Conservation (phyloP, 2,888 invertebrate species). For the Gymnosoma rotundatum region DNA sequence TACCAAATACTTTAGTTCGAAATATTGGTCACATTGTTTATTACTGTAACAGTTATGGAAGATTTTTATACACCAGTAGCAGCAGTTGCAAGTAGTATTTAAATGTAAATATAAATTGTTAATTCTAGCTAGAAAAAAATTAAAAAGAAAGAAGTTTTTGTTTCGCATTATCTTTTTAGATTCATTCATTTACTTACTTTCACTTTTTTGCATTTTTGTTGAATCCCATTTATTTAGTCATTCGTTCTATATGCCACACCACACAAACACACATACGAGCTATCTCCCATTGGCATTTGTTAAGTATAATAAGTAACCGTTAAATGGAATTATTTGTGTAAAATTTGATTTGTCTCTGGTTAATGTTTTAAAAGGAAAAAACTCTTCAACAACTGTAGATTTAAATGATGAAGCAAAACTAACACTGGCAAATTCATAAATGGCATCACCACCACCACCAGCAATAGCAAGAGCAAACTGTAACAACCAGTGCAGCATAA, state of each 20-base stretch:
- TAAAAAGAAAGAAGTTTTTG: too few species aligned
- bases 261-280: neutral
- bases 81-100: constrained; percentile 18
- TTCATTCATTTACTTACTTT: constrained; percentile 37
- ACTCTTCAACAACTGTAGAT: constrained; percentile 13
- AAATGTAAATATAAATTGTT: constrained; percentile 54
- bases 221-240: constrained; percentile 29
- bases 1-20: too few species aligned
- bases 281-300: constrained; percentile 17
- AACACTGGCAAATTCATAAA: neutral
- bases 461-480: constrained; percentile 9
- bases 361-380: constrained; percentile 26
- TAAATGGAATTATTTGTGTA: constrained; percentile 69
- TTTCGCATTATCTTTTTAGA: neutral
- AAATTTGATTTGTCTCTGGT: constrained; percentile 68
- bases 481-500: constrained; percentile 49
- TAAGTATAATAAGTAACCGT: constrained; percentile 64
- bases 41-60: neutral
- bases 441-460: constrained; percentile 31
- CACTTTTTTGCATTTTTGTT: neutral
- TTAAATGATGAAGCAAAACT: constrained; percentile 17
- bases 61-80: neutral
- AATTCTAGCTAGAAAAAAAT: neutral
- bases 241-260: neutral
- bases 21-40: neutral